Conservation (phyloP, 2,113 vertebrate species). For the Crotophaga sulcirostris region DNA sequence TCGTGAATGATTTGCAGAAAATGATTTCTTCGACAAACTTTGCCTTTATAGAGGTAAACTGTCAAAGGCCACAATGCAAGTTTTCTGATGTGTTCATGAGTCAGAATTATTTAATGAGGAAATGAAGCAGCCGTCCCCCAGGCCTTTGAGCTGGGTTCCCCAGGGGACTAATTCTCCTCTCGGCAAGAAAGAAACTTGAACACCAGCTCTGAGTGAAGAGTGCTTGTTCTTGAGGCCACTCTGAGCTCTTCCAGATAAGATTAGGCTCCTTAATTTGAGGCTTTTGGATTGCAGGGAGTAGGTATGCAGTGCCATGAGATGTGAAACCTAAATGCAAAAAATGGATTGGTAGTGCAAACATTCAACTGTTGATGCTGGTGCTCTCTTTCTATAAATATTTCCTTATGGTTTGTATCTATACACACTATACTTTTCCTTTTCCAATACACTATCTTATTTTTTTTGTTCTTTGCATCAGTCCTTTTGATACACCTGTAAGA, state of each 20-base stretch:
- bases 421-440: neutral
- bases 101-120: constrained; percentile 35
- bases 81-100: constrained; percentile 20
- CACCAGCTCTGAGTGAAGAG: accelerated
- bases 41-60: constrained; percentile 3
- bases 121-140: neutral
- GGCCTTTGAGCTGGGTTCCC: neutral
- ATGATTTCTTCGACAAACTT: constrained; percentile 28
- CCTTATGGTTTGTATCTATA: neutral
- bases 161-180: neutral
- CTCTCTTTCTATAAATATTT: neutral
- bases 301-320: accelerated
- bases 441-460: neutral
- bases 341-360: accelerated
- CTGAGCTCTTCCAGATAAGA: neutral
- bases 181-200: accelerated
- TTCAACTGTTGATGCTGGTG: accelerated
- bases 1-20: neutral
- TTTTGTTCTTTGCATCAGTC: neutral
- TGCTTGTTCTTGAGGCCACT: neutral
- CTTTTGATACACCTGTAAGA: neutral
- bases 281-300: neutral
- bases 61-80: neutral
- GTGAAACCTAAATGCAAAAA: neutral
- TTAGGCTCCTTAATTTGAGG: neutral